Conservation (phyloP, 2,797 vertebrate species). For the Hozukius guyotensis region DNA sequence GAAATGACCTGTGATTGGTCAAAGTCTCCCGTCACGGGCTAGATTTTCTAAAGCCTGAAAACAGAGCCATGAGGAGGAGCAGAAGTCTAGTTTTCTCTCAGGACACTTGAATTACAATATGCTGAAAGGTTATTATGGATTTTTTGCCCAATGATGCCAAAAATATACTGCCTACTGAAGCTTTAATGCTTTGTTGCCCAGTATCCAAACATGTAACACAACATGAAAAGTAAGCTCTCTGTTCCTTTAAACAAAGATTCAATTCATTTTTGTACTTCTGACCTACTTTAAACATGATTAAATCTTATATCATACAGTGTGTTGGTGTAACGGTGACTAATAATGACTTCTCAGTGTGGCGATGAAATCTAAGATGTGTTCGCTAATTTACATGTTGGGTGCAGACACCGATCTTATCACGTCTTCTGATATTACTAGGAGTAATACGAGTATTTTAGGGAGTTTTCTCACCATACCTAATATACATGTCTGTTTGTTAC, state of each 20-base stretch:
- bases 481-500: not conserved
- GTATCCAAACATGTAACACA: not conserved
- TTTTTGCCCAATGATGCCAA: too few relatives aligned
- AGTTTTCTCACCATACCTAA: not conserved
- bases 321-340: not conserved
- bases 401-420: not conserved
- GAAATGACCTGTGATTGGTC: too few relatives aligned
- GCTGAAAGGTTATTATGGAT: too few relatives aligned
- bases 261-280: not conserved
- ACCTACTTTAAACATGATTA: not conserved
- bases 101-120: too few relatives aligned
- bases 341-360: not conserved
- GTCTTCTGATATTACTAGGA: not conserved
- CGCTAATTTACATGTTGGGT: not conserved
- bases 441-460: not conserved
- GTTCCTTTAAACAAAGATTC: not conserved
- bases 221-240: not conserved
- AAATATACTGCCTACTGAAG: accelerated
- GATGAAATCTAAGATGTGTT: not conserved
- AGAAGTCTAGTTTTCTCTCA: too few relatives aligned
- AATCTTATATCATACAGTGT: not conserved
- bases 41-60: too few relatives aligned
- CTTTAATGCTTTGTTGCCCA: not conserved
- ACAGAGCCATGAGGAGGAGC: too few relatives aligned
- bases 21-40: too few relatives aligned